Percentiles rank a stretch among this genome's conserved stretches.
phyloP scores from a whole-genome alignment of 2,113 vertebrate species.

The Psittacus erithacus region DNA sequence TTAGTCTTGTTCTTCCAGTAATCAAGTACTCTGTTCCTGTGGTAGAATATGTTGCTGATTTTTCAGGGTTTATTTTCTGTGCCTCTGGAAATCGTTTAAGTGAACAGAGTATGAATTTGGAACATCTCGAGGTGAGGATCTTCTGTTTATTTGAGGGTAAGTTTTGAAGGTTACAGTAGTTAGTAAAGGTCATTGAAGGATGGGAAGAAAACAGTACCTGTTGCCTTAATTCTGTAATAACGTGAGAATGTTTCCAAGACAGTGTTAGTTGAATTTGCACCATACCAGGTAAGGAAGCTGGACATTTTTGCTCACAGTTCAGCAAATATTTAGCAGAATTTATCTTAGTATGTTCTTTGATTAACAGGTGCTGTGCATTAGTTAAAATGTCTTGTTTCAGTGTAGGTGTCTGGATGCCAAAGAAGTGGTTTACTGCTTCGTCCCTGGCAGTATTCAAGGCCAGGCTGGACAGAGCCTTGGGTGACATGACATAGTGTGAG shows the following conservation, averaged over 20 bases:
- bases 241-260: not conserved
- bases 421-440: not conserved
- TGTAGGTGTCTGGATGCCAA: not conserved
- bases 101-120: not conserved
- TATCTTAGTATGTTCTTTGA: not conserved
- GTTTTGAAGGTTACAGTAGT: not conserved
- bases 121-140: not conserved
- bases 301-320: not conserved
- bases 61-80: not conserved
- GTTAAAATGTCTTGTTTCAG: not conserved
- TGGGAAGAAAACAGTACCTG: not conserved
- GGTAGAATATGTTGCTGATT: not conserved
- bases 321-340: not conserved
- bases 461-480: not conserved
- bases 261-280: not conserved
- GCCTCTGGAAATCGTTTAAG: not conserved
- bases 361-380: fast-evolving
- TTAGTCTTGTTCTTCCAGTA: not conserved
- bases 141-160: not conserved
- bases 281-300: not conserved
- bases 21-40: not conserved
- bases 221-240: not conserved
- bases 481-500: not conserved
- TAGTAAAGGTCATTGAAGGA: not conserved
- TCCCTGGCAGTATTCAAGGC: not conserved